Evolutionary conservation across 2,888 invertebrate genomes (phyloP).

Genomic region (Drosophila basisetae): DNA sequence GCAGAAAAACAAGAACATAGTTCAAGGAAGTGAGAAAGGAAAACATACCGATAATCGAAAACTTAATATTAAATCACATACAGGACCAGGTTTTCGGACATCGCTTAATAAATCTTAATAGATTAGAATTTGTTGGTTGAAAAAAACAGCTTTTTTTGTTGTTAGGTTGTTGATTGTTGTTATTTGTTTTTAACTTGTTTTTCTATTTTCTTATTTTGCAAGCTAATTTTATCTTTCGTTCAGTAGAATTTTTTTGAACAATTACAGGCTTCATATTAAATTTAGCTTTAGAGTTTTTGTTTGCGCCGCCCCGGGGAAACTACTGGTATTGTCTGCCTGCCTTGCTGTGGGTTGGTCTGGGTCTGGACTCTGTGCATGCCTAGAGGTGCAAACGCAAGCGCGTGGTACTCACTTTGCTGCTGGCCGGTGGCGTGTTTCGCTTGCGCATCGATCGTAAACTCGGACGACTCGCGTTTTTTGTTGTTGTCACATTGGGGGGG

Average conservation of each 20-base stretch:
- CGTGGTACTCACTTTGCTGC: constrained; percentile 72
- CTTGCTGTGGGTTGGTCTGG: neutral
- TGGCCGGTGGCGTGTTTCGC: constrained; percentile 32
- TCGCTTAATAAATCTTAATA: neutral
- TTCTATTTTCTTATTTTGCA: constrained; percentile 11
- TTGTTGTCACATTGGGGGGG: constrained; percentile 7
- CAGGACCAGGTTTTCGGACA: neutral
- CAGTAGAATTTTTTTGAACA: neutral
- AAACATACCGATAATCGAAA: constrained; percentile 13
- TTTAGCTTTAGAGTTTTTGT: neutral
- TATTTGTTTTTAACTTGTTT: constrained; percentile 17
- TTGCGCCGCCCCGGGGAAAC: neutral
- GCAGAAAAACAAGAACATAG: constrained; percentile 20
- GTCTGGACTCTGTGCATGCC: constrained; percentile 6
- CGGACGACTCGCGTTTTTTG: constrained; percentile 24
- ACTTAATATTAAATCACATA: neutral
- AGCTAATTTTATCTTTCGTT: constrained; percentile 1
- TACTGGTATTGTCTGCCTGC: constrained; percentile 26
- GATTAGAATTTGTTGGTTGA: neutral
- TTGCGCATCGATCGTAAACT: constrained; percentile 64
- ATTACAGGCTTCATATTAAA: constrained; percentile 22
- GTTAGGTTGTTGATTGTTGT: constrained; percentile 23
- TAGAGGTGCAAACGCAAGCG: constrained; percentile 69
- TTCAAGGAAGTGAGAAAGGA: constrained; percentile 14
- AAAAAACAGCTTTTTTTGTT: constrained; percentile 61